phyloP scores from a whole-genome alignment of 2,888 invertebrate genomes.

The Teleiodes luculella region DNA sequence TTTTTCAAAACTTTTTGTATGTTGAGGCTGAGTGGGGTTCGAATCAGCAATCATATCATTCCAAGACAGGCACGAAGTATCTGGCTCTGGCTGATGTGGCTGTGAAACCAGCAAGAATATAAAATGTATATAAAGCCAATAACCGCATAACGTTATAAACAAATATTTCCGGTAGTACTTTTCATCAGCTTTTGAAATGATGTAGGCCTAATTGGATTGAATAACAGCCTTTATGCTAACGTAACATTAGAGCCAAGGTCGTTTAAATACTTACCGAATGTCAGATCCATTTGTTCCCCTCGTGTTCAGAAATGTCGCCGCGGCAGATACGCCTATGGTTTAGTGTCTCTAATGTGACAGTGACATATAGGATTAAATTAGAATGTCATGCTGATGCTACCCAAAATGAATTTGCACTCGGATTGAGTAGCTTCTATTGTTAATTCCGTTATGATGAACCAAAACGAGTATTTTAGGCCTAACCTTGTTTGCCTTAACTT shows the following conservation, averaged over 20 bases:
- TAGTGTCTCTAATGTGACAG: constrained; percentile 73
- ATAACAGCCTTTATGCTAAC: constrained; percentile 53
- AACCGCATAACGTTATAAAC: too few species aligned
- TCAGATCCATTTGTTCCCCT: constrained; percentile 72
- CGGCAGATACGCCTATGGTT: constrained; percentile 68
- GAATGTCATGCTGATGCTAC: constrained; percentile 55
- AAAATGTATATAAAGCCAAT: background rate
- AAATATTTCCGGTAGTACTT: too few species aligned
- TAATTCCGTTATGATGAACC: constrained; percentile 8
- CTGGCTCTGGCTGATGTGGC: too few species aligned
- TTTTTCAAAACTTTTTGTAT: too few species aligned
- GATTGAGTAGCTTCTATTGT: constrained; percentile 47
- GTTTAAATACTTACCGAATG: constrained; percentile 66
- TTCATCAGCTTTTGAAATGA: constrained; percentile 20
- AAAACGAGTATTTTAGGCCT: background rate
- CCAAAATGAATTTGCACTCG: constrained; percentile 54
- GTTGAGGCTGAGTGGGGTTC: too few species aligned
- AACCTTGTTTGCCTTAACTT: background rate
- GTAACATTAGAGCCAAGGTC: constrained; percentile 62
- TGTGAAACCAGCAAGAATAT: too few species aligned
- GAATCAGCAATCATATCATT: too few species aligned
- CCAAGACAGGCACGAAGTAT: too few species aligned
- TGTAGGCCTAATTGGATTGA: constrained; percentile 50
- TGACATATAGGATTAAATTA: constrained; percentile 73
- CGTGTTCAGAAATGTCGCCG: constrained; percentile 74